Percentiles rank a stretch among this genome's conserved stretches.
Conservation (phyloP, 2,113 vertebrate species). For the Chaetodon auriga region DNA sequence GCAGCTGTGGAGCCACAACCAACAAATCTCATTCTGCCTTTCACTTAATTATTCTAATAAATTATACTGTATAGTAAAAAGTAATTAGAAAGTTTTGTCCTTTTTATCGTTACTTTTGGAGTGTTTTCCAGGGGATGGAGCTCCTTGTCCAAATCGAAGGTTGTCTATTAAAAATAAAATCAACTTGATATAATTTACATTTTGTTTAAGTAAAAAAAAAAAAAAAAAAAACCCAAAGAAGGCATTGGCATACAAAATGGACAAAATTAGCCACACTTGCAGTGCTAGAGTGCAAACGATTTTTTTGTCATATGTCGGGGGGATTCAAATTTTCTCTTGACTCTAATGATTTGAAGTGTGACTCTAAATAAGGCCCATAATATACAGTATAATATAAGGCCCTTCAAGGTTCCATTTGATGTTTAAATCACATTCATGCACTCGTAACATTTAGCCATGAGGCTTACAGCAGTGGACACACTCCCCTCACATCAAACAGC, state of each 20-base stretch:
- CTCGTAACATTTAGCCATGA: slow-evolving; percentile 57
- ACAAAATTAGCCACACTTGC: not conserved
- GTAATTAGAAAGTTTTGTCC: too few relatives aligned
- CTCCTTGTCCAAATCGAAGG: not conserved
- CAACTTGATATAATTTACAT: not conserved
- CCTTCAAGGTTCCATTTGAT: slow-evolving; percentile 73
- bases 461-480: slow-evolving; percentile 58
- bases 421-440: slow-evolving; percentile 75
- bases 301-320: slow-evolving; percentile 12
- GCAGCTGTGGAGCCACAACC: too few relatives aligned
- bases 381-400: slow-evolving; percentile 1
- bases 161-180: slow-evolving; percentile 2
- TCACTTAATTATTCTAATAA: too few relatives aligned
- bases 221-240: not conserved
- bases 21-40: too few relatives aligned
- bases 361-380: slow-evolving; percentile 48
- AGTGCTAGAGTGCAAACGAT: not conserved
- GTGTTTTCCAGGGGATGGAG: too few relatives aligned
- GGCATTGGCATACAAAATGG: not conserved
- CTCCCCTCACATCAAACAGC: slow-evolving; percentile 63
- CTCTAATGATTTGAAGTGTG: slow-evolving; percentile 53
- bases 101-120: too few relatives aligned
- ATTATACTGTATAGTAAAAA: too few relatives aligned
- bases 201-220: not conserved
- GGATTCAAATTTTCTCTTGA: slow-evolving; percentile 47